Evolutionary conservation across 1,140 invertebrate genomes (phyloP).

Genomic region (Drosophila santomea): DNA sequence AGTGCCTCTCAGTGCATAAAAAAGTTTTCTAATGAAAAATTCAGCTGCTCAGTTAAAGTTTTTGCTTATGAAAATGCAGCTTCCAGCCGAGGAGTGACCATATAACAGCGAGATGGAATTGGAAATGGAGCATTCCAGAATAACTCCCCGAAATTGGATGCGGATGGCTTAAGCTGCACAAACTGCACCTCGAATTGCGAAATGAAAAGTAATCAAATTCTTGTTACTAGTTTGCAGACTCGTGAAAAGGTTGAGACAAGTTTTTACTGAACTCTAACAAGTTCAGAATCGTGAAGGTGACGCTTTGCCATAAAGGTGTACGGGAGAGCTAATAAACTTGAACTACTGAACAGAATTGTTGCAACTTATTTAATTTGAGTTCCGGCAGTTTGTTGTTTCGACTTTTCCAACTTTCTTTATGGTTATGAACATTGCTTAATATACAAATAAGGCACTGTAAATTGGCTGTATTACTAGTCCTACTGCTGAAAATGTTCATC

Average conservation of each 20-base stretch:
- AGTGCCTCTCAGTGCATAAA: constrained; percentile 28
- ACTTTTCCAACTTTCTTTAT: neutral
- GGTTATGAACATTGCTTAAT: neutral
- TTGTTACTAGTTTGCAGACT: constrained; percentile 34
- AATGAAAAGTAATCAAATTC: constrained; percentile 55
- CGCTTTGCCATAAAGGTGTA: constrained; percentile 20
- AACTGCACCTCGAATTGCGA: constrained; percentile 30
- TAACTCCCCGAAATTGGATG: constrained; percentile 31
- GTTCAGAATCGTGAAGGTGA: constrained; percentile 33
- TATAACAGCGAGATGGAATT: constrained; percentile 22
- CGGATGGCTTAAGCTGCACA: constrained; percentile 31
- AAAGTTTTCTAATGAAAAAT: constrained; percentile 77
- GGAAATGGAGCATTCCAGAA: constrained; percentile 30
- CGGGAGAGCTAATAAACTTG: constrained; percentile 10
- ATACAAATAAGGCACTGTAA: too few species aligned
- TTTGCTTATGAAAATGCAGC: constrained; percentile 54
- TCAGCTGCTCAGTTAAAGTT: constrained; percentile 53
- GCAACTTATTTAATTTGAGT: constrained; percentile 43
- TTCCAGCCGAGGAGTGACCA: constrained; percentile 35
- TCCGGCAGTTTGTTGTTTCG: neutral
- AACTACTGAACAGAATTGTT: constrained; percentile 14
- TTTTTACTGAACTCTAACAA: constrained; percentile 28
- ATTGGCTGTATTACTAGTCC: neutral
- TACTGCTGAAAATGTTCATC: neutral
- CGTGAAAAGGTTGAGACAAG: constrained; percentile 34